Conservation (phyloP, 2,113 vertebrate genomes). For the Axis porcinus region DNA sequence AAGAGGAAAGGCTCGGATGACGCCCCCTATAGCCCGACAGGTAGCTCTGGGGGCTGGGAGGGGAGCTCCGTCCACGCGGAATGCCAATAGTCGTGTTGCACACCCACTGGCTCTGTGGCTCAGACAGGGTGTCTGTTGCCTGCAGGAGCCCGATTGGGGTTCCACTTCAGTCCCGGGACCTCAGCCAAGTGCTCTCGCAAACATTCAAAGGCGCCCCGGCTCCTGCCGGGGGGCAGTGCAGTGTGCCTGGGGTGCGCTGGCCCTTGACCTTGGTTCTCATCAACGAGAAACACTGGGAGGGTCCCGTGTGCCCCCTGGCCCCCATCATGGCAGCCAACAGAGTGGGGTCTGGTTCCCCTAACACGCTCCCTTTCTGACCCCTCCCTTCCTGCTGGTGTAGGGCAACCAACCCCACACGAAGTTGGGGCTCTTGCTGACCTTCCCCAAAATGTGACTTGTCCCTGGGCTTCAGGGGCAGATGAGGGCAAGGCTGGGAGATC, state of each 20-base stretch:
- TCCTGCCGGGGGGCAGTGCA: not conserved
- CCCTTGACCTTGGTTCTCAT: not conserved
- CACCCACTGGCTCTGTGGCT: not conserved
- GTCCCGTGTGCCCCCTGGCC: not conserved
- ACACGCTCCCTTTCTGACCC: not conserved
- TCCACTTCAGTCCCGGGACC: not conserved
- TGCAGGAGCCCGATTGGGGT: not conserved
- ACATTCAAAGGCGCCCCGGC: not conserved
- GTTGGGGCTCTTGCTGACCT: not conserved
- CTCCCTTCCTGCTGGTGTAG: not conserved
- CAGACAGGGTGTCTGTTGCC: not conserved
- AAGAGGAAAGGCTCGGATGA: conserved; percentile 98
- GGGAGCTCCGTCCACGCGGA: not conserved
- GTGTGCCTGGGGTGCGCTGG: rapidly evolving
- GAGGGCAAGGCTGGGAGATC: not conserved
- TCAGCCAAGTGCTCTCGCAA: not conserved
- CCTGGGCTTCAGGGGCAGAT: not conserved
- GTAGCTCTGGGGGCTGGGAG: conserved; percentile 72
- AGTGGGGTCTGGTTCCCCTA: not conserved
- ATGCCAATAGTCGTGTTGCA: not conserved
- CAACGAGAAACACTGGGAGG: not conserved
- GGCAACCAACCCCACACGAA: not conserved
- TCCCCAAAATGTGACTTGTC: not conserved
- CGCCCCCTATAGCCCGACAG: conserved; percentile 97
- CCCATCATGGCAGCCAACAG: not conserved